Conservation (phyloP, 2,113 vertebrate species). For the Engystomops pustulosus region DNA sequence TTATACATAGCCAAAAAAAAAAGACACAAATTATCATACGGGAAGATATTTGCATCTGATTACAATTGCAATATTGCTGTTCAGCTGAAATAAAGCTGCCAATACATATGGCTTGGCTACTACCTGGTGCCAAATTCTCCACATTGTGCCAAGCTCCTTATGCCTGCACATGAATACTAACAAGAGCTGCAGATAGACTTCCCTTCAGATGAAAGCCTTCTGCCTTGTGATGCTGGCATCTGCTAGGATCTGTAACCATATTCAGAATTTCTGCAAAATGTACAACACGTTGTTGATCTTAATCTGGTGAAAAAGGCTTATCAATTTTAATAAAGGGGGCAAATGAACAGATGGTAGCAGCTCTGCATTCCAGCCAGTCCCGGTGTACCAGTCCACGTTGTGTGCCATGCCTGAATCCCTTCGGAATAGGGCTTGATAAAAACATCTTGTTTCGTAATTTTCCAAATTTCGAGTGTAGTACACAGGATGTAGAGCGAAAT, state of each 20-base stretch:
- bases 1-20: background rate
- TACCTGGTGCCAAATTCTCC: background rate
- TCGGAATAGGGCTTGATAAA: too few relatives aligned
- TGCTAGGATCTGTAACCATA: background rate
- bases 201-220: background rate
- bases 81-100: constrained; percentile 18
- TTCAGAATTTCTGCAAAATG: too few relatives aligned
- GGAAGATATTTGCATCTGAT: background rate
- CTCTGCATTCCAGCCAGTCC: too few relatives aligned
- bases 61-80: constrained; percentile 21
- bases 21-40: background rate
- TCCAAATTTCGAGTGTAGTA: too few relatives aligned
- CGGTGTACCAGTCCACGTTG: too few relatives aligned
- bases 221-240: background rate
- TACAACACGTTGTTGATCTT: too few relatives aligned
- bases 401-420: too few relatives aligned
- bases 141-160: background rate
- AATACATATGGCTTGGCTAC: constrained; percentile 6
- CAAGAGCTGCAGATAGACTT: background rate
- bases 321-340: too few relatives aligned
- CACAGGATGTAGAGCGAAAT: too few relatives aligned
- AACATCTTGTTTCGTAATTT: too few relatives aligned
- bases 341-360: too few relatives aligned
- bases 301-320: too few relatives aligned
- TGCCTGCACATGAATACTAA: background rate